Conservation (phyloP, 2,888 invertebrate genomes). For the Apeira syringaria region DNA sequence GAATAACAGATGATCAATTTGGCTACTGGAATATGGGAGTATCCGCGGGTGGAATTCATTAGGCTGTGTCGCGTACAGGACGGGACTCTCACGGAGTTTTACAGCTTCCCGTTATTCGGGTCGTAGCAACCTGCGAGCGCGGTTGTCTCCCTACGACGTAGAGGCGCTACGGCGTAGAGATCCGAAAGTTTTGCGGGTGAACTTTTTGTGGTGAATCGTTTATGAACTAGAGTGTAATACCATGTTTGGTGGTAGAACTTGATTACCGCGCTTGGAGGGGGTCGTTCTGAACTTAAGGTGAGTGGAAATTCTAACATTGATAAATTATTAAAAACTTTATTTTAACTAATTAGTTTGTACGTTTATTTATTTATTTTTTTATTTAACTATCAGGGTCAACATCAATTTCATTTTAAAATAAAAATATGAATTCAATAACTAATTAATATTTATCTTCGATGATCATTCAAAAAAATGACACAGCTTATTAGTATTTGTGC, state of each 20-base stretch:
- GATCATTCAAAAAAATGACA: no score
- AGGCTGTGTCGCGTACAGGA: conserved; percentile 7
- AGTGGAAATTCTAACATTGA: no score
- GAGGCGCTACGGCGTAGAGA: conserved; percentile 38
- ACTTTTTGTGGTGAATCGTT: conserved; percentile 32
- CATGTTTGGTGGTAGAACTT: conserved; percentile 33
- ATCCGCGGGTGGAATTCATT: conserved; percentile 12
- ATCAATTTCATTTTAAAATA: no score
- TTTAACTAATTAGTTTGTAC: no score
- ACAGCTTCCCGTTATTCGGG: conserved; percentile 51
- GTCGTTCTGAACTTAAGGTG: conserved; percentile 4
- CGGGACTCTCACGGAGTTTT: conserved; percentile 11
- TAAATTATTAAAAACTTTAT: no score
- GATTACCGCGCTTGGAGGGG: conserved; percentile 17
- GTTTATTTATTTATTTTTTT: no score
- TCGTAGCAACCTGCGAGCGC: conserved; percentile 52
- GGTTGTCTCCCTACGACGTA: conserved; percentile 56
- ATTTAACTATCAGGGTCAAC: no score
- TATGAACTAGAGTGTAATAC: conserved; percentile 20
- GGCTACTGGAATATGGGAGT: conserved; percentile 22
- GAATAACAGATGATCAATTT: conserved; percentile 33
- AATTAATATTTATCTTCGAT: no score
- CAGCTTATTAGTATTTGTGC: no score
- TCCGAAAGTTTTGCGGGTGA: conserved; percentile 50
- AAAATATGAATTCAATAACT: no score